phyloP scores from a whole-genome alignment of 1,140 invertebrate genomes.

The Drosophila serrata region DNA sequence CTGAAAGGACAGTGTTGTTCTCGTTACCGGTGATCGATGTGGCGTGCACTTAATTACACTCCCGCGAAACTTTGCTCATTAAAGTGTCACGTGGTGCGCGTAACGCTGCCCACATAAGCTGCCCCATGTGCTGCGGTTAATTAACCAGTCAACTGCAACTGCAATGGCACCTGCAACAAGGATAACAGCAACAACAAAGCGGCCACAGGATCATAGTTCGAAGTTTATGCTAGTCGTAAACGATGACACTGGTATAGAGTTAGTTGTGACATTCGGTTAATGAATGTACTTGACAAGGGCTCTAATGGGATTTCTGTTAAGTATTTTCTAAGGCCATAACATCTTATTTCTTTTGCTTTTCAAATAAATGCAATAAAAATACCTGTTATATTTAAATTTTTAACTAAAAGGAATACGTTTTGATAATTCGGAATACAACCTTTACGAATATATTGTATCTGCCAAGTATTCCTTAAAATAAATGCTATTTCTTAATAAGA shows the following conservation, averaged over 20 bases:
- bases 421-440: not conserved
- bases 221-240: conserved; percentile 30
- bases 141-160: conserved; percentile 62
- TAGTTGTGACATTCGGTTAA: not conserved
- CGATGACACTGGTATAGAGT: not conserved
- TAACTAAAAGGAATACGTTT: not conserved
- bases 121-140: conserved; percentile 52
- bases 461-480: too few relatives aligned
- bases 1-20: conserved; percentile 11
- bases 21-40: conserved; percentile 27
- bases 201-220: conserved; percentile 38
- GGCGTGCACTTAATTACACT: conserved; percentile 71
- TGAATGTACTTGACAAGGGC: not conserved
- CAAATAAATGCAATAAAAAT: not conserved
- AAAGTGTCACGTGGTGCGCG: conserved; percentile 69
- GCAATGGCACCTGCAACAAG: not conserved
- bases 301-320: conserved; percentile 8
- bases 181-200: not conserved
- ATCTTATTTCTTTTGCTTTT: too few relatives aligned
- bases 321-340: not conserved
- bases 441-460: not conserved
- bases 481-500: not conserved
- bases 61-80: conserved; percentile 71
- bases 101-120: conserved; percentile 46
- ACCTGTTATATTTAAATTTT: not conserved